Evolutionary conservation across 2,797 vertebrate genomes (phyloP).

Genomic region (Paguma larvata): DNA sequence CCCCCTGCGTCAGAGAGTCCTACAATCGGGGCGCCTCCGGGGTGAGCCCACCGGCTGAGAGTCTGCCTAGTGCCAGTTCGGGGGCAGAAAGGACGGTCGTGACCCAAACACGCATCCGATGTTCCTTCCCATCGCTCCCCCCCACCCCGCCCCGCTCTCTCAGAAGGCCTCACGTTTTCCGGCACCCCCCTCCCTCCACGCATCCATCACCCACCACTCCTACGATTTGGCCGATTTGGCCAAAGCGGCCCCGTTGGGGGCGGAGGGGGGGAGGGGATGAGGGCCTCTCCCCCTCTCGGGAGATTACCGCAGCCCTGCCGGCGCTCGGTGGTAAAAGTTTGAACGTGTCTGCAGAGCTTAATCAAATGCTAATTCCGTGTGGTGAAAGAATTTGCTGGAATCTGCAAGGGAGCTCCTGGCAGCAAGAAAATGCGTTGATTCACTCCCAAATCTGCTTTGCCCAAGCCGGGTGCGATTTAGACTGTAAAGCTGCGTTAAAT

Average conservation of each 20-base stretch:
- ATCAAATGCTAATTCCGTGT: slow-evolving; percentile 86
- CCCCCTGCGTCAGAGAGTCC: neutral
- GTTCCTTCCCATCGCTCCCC: neutral
- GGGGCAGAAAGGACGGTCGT: slow-evolving; percentile 16
- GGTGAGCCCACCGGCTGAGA: neutral
- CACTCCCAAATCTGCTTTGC: slow-evolving; percentile 89
- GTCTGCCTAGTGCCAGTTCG: neutral
- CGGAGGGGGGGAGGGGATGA: slow-evolving; percentile 51
- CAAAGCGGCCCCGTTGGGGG: slow-evolving; percentile 76
- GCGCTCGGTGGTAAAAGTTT: slow-evolving; percentile 89
- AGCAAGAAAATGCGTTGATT: slow-evolving; percentile 84
- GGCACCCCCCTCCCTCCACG: neutral
- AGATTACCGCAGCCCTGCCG: slow-evolving; percentile 91
- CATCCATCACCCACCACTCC: slow-evolving; percentile 48
- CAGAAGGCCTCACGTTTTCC: neutral
- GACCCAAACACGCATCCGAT: neutral
- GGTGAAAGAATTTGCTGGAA: slow-evolving; percentile 86
- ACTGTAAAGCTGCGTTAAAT: slow-evolving; percentile 89
- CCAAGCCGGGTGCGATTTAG: slow-evolving; percentile 87
- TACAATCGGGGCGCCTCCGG: neutral
- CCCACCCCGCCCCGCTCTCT: neutral
- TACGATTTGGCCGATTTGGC: slow-evolving; percentile 77
- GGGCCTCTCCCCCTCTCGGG: slow-evolving; percentile 89
- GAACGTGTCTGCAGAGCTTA: slow-evolving; percentile 81
- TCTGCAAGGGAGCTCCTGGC: slow-evolving; percentile 84